Conservation (phyloP, 2,888 invertebrate genomes). For the Eumacrocentrus americanus region DNA sequence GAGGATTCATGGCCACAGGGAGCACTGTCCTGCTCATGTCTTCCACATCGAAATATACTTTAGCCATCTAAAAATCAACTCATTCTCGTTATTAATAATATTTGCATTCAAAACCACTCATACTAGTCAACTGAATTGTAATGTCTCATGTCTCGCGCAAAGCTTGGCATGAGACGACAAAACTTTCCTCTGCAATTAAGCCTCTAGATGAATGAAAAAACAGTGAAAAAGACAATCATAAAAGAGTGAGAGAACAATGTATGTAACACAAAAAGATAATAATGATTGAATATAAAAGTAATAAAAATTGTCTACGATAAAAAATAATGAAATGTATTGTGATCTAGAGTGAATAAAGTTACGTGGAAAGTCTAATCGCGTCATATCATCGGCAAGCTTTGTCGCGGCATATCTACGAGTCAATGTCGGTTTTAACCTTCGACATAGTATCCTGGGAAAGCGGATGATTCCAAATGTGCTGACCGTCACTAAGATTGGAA, state of each 20-base stretch:
- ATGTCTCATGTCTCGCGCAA: constrained; percentile 25
- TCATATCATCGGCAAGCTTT: constrained; percentile 25
- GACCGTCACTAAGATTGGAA: constrained; percentile 61
- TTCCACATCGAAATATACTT: constrained; percentile 60
- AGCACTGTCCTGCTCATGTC: constrained; percentile 59
- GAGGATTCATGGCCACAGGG: constrained; percentile 53
- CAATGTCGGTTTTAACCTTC: constrained; percentile 52
- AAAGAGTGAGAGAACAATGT: not conserved
- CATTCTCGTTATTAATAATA: constrained; percentile 61
- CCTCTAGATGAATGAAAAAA: not conserved
- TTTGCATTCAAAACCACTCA: constrained; percentile 59
- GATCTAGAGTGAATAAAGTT: not conserved
- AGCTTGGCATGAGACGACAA: constrained; percentile 39
- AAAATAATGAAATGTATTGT: not conserved
- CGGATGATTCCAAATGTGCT: constrained; percentile 59
- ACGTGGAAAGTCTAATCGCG: constrained; percentile 18
- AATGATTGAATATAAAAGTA: constrained; percentile 7
- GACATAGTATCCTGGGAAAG: constrained; percentile 59
- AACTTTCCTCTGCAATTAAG: constrained; percentile 31
- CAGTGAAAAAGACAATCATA: not conserved
- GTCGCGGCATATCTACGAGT: constrained; percentile 10
- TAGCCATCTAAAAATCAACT: constrained; percentile 62
- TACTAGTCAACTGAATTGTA: constrained; percentile 49
- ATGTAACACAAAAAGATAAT: constrained; percentile 1
- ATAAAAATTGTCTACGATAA: constrained; percentile 4